Evolutionary conservation across 2,113 vertebrate species (phyloP), one percentile per base, ranked within the genome.

Genomic region (Vulpes vulpes): DNA sequence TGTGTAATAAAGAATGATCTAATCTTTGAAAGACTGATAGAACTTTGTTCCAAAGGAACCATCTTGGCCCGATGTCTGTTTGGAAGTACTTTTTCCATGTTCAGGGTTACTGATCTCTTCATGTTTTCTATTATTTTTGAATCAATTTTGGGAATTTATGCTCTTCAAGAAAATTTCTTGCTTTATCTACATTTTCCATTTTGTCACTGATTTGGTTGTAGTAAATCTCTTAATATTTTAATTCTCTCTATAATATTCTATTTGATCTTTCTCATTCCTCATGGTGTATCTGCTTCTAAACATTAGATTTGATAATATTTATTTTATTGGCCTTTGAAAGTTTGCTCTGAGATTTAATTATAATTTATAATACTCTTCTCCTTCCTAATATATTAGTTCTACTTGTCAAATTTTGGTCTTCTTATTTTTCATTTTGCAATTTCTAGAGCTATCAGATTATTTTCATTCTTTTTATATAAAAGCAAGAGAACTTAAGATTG

Each of bases 1-100:
- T 79, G 25, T 93, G 55, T 43, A 92, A 73, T 64, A 95, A 92
- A 96, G 62, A 62, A 91, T 95, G 76, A 84, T 84, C 96, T 94
- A 35, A 73, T 94, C 35, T 91, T 89, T 97, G 92, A 93, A 94
- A 97, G 67, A 76, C 60, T 79, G 51, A 12, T 93, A 74, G 49
- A 89, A 89, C 11, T 71, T 86, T 74, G 25, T 57, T 55, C 62
- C n/a, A 60, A 92, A 91, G 89, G 95, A 90, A 67, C 17, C 19
- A 3, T 91, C 38, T 85, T 92, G 79, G 51, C 53, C 59, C 86
- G 32, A 32, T 89, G 60, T 57, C 43, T 73, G 76, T 67, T 59
- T 91, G 60, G 38, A 96, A 30, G 19, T 93, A 53, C 35, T 80
- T 95, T 51, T 96, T 93, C 53, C 4, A 38, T 38, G 94, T 82